Conservation (phyloP, 2,888 invertebrate species). For the Choreutis nemorana region DNA sequence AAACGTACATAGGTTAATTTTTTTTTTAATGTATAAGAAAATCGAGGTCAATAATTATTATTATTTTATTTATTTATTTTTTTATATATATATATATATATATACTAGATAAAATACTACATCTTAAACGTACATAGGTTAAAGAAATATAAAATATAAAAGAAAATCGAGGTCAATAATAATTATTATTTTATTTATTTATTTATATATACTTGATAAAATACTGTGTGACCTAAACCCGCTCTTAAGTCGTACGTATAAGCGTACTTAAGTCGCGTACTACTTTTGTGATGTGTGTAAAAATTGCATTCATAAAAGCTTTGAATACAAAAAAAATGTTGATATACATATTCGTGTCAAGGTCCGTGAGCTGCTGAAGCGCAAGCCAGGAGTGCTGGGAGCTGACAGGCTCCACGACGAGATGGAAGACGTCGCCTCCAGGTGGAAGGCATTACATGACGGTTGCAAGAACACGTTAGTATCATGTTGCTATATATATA, state of each 20-base stretch:
- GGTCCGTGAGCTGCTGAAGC: constrained; percentile 84
- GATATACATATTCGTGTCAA: no score
- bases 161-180: neutral
- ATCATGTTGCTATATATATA: neutral
- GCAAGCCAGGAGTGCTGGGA: constrained; percentile 86
- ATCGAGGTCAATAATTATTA: neutral
- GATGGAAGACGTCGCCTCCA: constrained; percentile 80
- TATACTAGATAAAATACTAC: neutral
- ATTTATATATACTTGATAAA: no score
- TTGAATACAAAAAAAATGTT: no score
- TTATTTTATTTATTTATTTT: no score
- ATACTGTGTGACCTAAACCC: no score
- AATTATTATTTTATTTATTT: neutral
- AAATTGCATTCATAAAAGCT: no score
- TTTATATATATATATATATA: no score
- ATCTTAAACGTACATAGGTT: neutral
- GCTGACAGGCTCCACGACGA: constrained; percentile 84
- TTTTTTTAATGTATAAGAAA: neutral
- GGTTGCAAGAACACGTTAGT: constrained; percentile 74
- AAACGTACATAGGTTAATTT: no score
- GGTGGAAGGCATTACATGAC: constrained; percentile 88
- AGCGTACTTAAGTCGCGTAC: no score
- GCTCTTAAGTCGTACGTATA: no score
- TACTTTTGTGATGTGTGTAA: no score
- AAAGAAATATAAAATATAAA: neutral